Evolutionary conservation across 2,797 vertebrate genomes (phyloP), one percentile per base, ranked within the genome.

Genomic region (Sebastolobus altivelis): DNA sequence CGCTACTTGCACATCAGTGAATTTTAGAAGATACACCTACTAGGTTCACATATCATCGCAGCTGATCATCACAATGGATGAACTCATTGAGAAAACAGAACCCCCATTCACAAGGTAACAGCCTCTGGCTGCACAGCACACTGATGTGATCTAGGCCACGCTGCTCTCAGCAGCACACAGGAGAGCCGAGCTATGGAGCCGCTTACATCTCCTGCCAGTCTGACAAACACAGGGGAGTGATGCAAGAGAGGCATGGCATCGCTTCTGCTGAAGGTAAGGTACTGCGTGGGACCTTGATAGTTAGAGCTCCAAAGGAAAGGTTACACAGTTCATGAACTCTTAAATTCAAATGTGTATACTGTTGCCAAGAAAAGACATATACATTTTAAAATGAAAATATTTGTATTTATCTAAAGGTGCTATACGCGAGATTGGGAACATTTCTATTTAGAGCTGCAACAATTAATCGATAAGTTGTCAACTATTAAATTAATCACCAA

Each of bases 111-210:
- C 83, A 85, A 77, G 60, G 67, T 74, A 75, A 75, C 74, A 83
- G 83, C 71, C 69, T 8, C 75, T 54, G 68, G 83, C 80, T 85
- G 31, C 66, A 62, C 56, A 62, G 61, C 67, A 77, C 65, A 40
- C 60, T 79, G 68, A 82, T 72, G 74, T 61, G 88, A 92, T 87
- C 78, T 86, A 87, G 87, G 91, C 86, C 86, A 93, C n/a, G 60
- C 75, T 88, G 77, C 82, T 79, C 76, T 87, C 82, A 75, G 82
- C 65, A 84, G 85, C 65, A 77, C 65, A 69, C 72, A 62, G 72
- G 63, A 80, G 61, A 85, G 63, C 74, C 35, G 55, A 77, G 74
- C 77, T 79, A 27, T 69, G 58, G 72, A 72, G 65, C 40, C 61
- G 61, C 84, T 84, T 68, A 71, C 69, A 87, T 87, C 79, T 79